Evolutionary conservation across 2,797 vertebrate species (phyloP), one percentile per base, ranked within the genome.

Genomic region (Sebastes kiyomatsui): DNA sequence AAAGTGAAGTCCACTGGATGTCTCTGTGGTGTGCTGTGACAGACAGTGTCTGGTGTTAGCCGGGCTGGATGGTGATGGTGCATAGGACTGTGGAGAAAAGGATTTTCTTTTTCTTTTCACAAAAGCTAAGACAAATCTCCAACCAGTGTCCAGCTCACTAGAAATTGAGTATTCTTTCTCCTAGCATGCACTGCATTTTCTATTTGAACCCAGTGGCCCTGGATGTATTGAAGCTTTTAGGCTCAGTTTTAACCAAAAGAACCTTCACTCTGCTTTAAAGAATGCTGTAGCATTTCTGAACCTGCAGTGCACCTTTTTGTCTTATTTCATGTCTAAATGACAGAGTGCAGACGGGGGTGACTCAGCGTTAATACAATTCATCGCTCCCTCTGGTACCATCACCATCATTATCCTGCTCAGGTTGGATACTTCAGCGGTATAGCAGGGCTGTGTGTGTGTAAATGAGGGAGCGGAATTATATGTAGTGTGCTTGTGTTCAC

Each of bases 291-390:
- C 4, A 67, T 74, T 58, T 65, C 16, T 46, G 20, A 30, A 70
- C 14, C 11, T 42, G 33, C 72, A 27, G 42, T 58, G 5, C 9
- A 28, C 28, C 28, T 35, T 65, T 75, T 56, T 33, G 25, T 71
- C 52, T 28, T 52, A 20, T 64, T 87, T 79, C 64, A 67, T 76
- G 46, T 87, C 64, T 72, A 70, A 89, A 84, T 83, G 85, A 79
- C 68, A 35, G 42, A 66, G 73, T 69, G 61, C 42, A 25, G 78
- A 62, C 14, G 7, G 71, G 62, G 42, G 62, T 90, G 88, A 90
- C 77, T 91, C 83, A 35, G 79, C 49, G 3, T 79, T 77, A 69
- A 52, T 76, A 49, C 8, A 28, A 49, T 72, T 55, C 46, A 73
- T 68, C 33, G 49, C 77, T 88, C 77, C 76, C 79, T 79, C 28